A percentile compares a stretch with the other conserved stretches of the same genome.
These are phyloP conservation scores for Acrocephalus scirpaceus DNA, from an alignment of 2,797 vertebrate species.

Conservation along the genomic window DNA sequence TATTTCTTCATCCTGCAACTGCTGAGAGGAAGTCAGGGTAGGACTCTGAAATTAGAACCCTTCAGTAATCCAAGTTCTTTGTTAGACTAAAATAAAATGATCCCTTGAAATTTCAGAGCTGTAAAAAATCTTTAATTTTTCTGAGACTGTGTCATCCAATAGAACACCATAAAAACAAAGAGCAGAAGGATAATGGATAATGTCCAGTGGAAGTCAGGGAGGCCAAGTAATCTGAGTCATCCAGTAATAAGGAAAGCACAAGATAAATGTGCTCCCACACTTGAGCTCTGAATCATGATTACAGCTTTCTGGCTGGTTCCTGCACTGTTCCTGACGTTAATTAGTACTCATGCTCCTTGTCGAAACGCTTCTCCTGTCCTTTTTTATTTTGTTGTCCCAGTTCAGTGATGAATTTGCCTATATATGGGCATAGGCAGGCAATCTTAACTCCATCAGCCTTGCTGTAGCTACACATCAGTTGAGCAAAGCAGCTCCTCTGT, in stretches of 20 bases:
- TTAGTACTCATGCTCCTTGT: background rate
- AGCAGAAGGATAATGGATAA: background rate
- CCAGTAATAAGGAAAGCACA: background rate
- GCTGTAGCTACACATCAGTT: background rate
- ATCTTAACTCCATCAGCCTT: background rate
- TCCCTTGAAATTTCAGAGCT: background rate
- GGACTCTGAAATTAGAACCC: background rate
- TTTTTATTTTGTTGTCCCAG: background rate
- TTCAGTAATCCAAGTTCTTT: background rate
- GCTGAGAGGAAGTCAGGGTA: background rate
- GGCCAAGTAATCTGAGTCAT: conserved; percentile 31
- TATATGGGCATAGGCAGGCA: background rate
- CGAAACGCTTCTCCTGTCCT: background rate
- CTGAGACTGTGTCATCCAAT: background rate
- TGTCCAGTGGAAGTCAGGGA: conserved; percentile 35
- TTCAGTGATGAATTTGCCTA: conserved; percentile 2
- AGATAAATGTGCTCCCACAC: conserved; percentile 54
- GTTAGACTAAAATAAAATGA: background rate
- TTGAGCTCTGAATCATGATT: conserved; percentile 50
- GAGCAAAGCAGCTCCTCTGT: background rate
- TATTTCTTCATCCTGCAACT: background rate
- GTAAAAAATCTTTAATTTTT: background rate
- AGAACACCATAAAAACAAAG: background rate
- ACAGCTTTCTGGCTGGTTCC: conserved; percentile 25
- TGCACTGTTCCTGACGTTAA: conserved; percentile 27